Conservation (phyloP, 2,888 invertebrate species). For the Bombylius discolor region DNA sequence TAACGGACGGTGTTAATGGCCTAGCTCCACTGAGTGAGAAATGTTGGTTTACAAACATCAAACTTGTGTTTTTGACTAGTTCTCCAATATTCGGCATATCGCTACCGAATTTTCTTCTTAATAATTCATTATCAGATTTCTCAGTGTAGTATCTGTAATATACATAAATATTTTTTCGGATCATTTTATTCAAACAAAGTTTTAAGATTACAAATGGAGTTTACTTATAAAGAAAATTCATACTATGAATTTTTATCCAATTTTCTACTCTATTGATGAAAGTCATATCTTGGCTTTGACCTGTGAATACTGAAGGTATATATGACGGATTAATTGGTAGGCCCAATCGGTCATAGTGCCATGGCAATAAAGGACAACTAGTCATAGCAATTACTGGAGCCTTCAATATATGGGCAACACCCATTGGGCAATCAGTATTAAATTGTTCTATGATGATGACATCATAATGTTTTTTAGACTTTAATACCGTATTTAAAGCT, state of each 20-base stretch:
- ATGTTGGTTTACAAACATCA: slow-evolving; percentile 42
- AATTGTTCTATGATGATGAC: slow-evolving; percentile 57
- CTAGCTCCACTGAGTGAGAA: slow-evolving; percentile 40
- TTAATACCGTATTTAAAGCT: slow-evolving; percentile 30
- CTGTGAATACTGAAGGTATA: slow-evolving; percentile 41
- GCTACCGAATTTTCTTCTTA: slow-evolving; percentile 33
- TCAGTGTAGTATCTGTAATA: slow-evolving; percentile 13
- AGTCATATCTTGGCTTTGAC: slow-evolving; percentile 36
- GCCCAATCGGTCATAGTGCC: slow-evolving; percentile 44
- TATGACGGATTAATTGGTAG: slow-evolving; percentile 46
- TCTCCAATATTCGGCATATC: slow-evolving; percentile 38
- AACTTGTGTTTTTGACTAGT: slow-evolving; percentile 32
- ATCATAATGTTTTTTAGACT: slow-evolving; percentile 42
- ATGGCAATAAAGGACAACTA: slow-evolving; percentile 48
- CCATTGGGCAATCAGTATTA: slow-evolving; percentile 57
- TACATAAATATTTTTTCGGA: background rate
- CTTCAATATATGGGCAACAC: slow-evolving; percentile 47
- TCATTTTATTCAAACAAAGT: too few relatives aligned
- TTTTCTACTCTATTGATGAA: slow-evolving; percentile 39
- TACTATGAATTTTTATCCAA: slow-evolving; percentile 24
- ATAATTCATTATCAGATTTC: slow-evolving; percentile 24
- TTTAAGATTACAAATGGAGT: too few relatives aligned
- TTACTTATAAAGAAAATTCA: slow-evolving; percentile 27
- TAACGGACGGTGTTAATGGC: slow-evolving; percentile 36
- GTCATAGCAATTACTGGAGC: slow-evolving; percentile 47